Evolutionary conservation across 2,113 vertebrate species (phyloP).

Genomic region (Hymenochirus boettgeri): DNA sequence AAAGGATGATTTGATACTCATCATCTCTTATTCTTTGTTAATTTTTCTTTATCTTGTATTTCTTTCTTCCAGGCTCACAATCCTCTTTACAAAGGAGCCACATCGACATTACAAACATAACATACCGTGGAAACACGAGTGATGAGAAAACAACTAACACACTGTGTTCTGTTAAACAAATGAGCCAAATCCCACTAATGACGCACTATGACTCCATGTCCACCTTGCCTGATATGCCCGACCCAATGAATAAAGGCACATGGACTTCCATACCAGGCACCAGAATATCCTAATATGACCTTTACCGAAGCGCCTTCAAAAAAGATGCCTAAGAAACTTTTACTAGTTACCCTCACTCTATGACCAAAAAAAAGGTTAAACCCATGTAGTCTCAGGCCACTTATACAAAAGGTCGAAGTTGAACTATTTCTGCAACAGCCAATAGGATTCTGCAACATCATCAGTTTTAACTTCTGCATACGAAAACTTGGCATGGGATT

Average conservation of each 20-base stretch:
- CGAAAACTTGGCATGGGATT: no score
- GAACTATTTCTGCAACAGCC: not conserved
- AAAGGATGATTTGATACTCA: no score
- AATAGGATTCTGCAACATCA: not conserved
- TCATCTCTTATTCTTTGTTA: no score
- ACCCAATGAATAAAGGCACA: no score
- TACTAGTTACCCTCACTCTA: no score
- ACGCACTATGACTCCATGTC: no score
- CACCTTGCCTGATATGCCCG: no score
- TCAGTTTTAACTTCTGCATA: no score
- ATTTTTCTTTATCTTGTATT: not conserved
- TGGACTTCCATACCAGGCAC: not conserved
- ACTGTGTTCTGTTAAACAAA: not conserved
- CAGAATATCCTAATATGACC: not conserved
- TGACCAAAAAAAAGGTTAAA: no score
- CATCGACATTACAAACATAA: slow-evolving; percentile 87
- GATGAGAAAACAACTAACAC: slow-evolving; percentile 36
- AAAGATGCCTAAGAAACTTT: not conserved
- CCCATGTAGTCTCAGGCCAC: no score
- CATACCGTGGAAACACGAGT: slow-evolving; percentile 78
- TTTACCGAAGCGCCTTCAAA: not conserved
- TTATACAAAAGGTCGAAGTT: not conserved
- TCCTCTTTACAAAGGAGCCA: slow-evolving; percentile 87
- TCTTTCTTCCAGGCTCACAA: slow-evolving; percentile 79
- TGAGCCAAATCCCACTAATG: not conserved